phyloP scores from a whole-genome alignment of 2,888 invertebrate genomes.

The Dinocampus coccinellae region DNA sequence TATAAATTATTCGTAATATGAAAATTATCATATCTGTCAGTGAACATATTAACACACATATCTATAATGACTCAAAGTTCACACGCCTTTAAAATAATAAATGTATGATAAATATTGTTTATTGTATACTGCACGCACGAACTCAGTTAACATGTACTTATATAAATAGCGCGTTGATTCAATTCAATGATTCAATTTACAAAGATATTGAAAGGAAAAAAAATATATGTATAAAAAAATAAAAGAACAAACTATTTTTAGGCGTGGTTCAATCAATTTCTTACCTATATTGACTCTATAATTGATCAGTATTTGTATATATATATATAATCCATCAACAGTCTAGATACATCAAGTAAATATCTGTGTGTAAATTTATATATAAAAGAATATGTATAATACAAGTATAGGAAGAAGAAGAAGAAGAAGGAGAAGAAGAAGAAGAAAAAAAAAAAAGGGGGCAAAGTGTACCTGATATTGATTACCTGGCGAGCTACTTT shows the following conservation, averaged over 20 bases:
- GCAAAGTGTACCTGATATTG: neutral
- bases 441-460: neutral
- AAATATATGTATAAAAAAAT: neutral
- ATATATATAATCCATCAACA: neutral
- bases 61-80: neutral
- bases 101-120: neutral
- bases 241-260: conserved; percentile 4
- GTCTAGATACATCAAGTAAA: too few relatives aligned
- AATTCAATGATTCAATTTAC: neutral
- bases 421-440: too few relatives aligned
- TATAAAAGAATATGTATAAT: too few relatives aligned
- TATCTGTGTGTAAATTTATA: too few relatives aligned
- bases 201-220: neutral
- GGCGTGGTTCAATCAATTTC: conserved; percentile 43
- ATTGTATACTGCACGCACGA: neutral
- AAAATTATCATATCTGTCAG: neutral
- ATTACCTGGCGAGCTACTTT: neutral
- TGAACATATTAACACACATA: neutral
- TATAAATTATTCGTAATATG: neutral
- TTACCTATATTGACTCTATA: conserved; percentile 9
- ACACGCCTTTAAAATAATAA: neutral
- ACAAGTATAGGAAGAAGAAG: too few relatives aligned
- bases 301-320: too few relatives aligned
- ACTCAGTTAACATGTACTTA: neutral
- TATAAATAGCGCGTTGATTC: neutral